Evolutionary conservation across 2,113 vertebrate species (phyloP), one percentile per base, ranked within the genome.

Genomic region (Gopherus evgoodei): DNA sequence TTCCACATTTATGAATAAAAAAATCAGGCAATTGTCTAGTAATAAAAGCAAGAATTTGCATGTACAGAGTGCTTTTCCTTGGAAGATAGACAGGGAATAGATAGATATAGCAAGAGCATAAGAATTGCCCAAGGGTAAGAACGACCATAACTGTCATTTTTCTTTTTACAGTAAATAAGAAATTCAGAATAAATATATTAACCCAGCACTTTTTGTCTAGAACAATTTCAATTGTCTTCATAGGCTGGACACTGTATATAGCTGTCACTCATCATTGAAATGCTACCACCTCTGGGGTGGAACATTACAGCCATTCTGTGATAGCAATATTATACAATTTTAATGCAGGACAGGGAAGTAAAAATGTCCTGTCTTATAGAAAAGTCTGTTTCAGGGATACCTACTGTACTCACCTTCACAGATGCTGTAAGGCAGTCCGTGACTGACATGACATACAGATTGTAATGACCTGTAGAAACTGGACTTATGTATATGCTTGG

Each of bases 81-180:
- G 65, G 7, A 72, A 72, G n/a, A 72, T 8, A 38, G 35, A 38
- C 87, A 89, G 80, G 80, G 19, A 87, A 86, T 56, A 85, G 57
- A 72, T 42, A 92, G 62, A 96, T 83, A 38, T 38, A 72, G 21
- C 72, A 93, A 96, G 88, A 86, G 56, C 50, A 54, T 47, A 50
- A 50, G 86, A 94, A 92, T 87, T 81, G 38, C 42, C 82, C n/a
- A 49, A 49, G 89, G 78, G 56, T 90, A 84, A 91, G 90, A 94
- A 83, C 54, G 90, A 83, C 75, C 57, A 76, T 31, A 88, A 62
- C 91, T 92, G 9, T 75, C 85, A 22, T 21, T 72, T 72, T 62
- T 92, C 8, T 21, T 72, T 72, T 87, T 93, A 75, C 52, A 91
- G 85, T 27, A 90, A 75, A 90, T 80, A 53, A 88, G 81, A 83